Percentiles rank a stretch among this genome's conserved stretches.
phyloP scores from a whole-genome alignment of 2,113 vertebrate genomes.

The Erinaceus europaeus region DNA sequence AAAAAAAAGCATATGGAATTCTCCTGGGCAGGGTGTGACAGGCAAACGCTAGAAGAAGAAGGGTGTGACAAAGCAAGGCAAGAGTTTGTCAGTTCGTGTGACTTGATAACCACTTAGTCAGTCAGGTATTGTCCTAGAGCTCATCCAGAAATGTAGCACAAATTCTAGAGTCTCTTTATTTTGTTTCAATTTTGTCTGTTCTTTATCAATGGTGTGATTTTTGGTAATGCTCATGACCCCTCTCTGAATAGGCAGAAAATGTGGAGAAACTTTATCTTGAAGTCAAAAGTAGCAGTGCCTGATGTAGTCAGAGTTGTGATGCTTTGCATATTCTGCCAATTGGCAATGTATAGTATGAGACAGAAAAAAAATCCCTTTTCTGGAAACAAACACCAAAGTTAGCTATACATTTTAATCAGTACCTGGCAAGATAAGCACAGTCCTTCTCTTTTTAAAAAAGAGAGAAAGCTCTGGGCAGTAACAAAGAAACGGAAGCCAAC shows the following conservation, averaged over 20 bases:
- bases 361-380: background rate
- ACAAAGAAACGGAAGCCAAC: background rate
- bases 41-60: no score
- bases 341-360: background rate
- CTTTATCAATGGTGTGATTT: background rate
- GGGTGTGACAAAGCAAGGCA: no score
- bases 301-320: background rate
- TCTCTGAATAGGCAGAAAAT: no score
- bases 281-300: background rate
- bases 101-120: no score
- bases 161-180: background rate
- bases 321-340: background rate
- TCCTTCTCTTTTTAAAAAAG: background rate
- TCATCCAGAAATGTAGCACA: background rate
- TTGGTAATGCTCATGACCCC: background rate
- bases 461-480: background rate
- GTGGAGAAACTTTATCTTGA: background rate
- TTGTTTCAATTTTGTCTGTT: background rate
- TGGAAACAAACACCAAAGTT: slow-evolving; percentile 1
- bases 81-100: no score
- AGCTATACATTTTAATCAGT: background rate
- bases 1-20: no score
- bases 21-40: background rate
- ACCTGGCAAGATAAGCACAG: slow-evolving; percentile 46
- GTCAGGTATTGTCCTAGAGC: background rate